A percentile compares a stretch with the other conserved stretches of the same genome.
phyloP scores from a whole-genome alignment of 2,888 invertebrate genomes.

The Trissolcus japonicus region DNA sequence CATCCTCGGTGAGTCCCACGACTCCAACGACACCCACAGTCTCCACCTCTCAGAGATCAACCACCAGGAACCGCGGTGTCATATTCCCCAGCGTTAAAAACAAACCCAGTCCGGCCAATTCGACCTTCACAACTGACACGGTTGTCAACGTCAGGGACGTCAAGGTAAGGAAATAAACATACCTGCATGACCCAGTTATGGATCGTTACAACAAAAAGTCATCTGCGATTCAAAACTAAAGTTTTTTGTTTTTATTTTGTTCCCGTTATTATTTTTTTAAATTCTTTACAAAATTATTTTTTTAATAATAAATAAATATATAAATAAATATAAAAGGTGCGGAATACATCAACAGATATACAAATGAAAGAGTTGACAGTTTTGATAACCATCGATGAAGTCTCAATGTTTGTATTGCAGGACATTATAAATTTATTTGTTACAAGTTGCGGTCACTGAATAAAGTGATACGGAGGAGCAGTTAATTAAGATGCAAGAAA shows the following conservation, averaged over 20 bases:
- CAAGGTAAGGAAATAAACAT: slow-evolving; percentile 82
- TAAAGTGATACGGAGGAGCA: too few species aligned
- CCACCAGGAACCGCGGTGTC: slow-evolving; percentile 85
- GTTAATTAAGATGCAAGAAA: too few species aligned
- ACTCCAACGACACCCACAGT: slow-evolving; percentile 59
- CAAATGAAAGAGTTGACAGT: too few species aligned
- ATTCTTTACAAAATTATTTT: too few species aligned
- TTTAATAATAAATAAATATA: too few species aligned
- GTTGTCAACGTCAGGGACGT: slow-evolving; percentile 87
- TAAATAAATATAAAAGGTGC: not conserved
- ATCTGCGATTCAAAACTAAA: slow-evolving; percentile 12
- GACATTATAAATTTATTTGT: too few species aligned
- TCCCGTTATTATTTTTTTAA: too few species aligned
- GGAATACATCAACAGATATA: too few species aligned
- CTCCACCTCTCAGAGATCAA: slow-evolving; percentile 73
- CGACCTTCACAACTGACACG: slow-evolving; percentile 87
- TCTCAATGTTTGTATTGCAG: too few species aligned
- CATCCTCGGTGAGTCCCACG: slow-evolving; percentile 57
- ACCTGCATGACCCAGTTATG: slow-evolving; percentile 26
- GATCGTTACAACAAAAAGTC: slow-evolving; percentile 18
- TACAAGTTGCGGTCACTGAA: too few species aligned
- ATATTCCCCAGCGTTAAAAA: slow-evolving; percentile 95
- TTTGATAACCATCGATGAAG: too few species aligned
- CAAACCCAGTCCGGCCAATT: slow-evolving; percentile 90
- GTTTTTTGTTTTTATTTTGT: too few species aligned